phyloP scores from a whole-genome alignment of 2,888 invertebrate species.

The Pseudanteris insignis region DNA sequence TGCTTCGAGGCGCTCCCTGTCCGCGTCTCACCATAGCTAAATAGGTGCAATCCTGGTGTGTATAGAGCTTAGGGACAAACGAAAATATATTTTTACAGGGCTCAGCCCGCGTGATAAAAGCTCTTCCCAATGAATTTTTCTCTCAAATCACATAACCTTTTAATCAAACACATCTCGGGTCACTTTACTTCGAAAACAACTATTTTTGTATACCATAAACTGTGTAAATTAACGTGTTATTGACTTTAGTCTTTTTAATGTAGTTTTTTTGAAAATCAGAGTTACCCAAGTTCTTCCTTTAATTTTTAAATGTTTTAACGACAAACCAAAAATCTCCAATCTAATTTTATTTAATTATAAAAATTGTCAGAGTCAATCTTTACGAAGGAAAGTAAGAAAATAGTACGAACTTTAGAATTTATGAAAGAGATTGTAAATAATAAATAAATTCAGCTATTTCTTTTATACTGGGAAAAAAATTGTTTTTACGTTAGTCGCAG shows the following conservation, averaged over 20 bases:
- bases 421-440: too few relatives aligned
- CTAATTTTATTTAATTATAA: too few relatives aligned
- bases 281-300: too few relatives aligned
- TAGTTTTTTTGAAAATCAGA: neutral
- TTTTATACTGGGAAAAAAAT: too few relatives aligned
- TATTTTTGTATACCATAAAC: conserved; percentile 29
- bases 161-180: conserved; percentile 12
- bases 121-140: conserved; percentile 61
- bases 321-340: too few relatives aligned
- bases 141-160: conserved; percentile 16
- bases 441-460: too few relatives aligned
- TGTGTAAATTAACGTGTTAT: conserved; percentile 1
- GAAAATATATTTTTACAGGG: conserved; percentile 65
- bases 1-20: conserved; percentile 3
- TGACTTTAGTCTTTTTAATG: neutral
- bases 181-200: conserved; percentile 15
- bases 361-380: too few relatives aligned
- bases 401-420: too few relatives aligned
- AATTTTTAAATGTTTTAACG: too few relatives aligned
- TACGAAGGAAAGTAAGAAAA: too few relatives aligned
- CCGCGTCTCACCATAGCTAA: conserved; percentile 4
- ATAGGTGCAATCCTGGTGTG: conserved; percentile 36
- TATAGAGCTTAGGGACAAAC: conserved; percentile 50
- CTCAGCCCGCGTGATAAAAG: conserved; percentile 64
- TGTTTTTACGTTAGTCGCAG: too few relatives aligned